Base-by-base conservation (phyloP, 2,888 invertebrate genomes). In the Eristalis arbustorum region DNA sequence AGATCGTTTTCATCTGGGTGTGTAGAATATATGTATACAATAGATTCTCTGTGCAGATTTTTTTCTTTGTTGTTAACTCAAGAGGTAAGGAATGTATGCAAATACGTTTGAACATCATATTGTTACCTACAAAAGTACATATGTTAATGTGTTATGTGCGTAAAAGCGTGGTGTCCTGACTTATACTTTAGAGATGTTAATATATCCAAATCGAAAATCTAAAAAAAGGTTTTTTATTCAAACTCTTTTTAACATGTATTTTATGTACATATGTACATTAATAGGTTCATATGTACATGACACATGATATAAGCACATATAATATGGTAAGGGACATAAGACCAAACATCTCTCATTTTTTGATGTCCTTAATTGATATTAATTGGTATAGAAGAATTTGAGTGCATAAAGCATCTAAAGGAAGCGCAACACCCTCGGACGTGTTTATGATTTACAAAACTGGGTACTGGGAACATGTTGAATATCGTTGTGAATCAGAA, bases 301-400 rank as follows among this genome's bases (percentile, higher is more conserved):
- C 8, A n/a, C 18, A 49, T 49, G 18, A 49, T 49, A 49, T 49
- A 49, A n/a, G 3, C 6, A 3, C 4, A 49, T n/a, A 18, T 49
- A 18, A 49, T 18, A 62, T 78, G 72, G 31, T 76, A 69, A 63
- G 59, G 59, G 74, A 77, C 72, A 31, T 71, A n/a, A 64, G 34
- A 40, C 37, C 40, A 14, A 66, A 37, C 34, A 59, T 49, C 63
- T 80, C 40, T 73, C 40, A 37, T 68, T 80, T 73, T 68, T 80
- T 73, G 49, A 74, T 71, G 72, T 78, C 79, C 87, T 87, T 79
- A 87, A 87, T 87, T 87, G 87, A 83, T 72, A 87, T 87, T 87
- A 87, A 87, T 87, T 87, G 83, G 83, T 68, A 71, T 59, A 72
- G 72, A 79, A 75, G 78, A 72, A 67, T 83, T 74, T 63, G 71